These are phyloP conservation scores for Cassiopea andromeda DNA, from an alignment of 30 jellyfish, hydroid and myxozoan species.

Conservation along the genomic window DNA sequence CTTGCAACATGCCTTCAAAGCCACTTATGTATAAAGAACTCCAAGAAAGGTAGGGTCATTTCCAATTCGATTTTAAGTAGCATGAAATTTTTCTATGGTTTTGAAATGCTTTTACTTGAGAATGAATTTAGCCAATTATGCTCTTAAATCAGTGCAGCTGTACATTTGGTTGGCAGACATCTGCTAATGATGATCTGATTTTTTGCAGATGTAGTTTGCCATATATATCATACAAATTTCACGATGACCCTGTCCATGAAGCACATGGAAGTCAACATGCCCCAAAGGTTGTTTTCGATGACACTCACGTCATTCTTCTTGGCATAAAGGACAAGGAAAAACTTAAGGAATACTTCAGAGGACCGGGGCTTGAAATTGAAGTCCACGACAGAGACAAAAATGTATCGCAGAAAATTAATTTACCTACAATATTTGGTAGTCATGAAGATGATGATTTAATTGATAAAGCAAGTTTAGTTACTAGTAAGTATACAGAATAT, in stretches of 20 bases:
- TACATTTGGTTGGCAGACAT: too few relatives aligned
- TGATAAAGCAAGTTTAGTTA: conserved; percentile 43
- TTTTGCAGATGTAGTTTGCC: conserved; percentile 83
- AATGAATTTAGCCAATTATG: too few relatives aligned
- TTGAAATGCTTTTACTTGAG: too few relatives aligned
- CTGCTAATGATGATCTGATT: neutral
- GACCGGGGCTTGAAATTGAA: conserved; percentile 88
- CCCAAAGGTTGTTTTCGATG: conserved; percentile 71
- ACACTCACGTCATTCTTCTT: conserved; percentile 75
- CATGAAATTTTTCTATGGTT: too few relatives aligned
- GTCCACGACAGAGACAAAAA: conserved; percentile 93
- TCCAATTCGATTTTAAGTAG: too few relatives aligned
- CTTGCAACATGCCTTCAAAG: conserved; percentile 80
- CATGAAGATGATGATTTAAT: conserved; percentile 70
- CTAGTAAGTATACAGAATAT: conserved; percentile 22
- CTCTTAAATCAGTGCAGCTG: too few relatives aligned
- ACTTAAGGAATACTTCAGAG: conserved; percentile 85
- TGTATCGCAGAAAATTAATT: conserved; percentile 27
- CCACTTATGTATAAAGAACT: conserved; percentile 61
- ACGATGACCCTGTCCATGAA: conserved; percentile 69
- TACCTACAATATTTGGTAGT: conserved; percentile 77
- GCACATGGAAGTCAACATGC: conserved; percentile 66
- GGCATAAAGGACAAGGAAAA: conserved; percentile 80
- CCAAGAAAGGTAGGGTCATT: conserved; percentile 33
- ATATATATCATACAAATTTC: conserved; percentile 72